A percentile compares a stretch with the other conserved stretches of the same genome.
These are phyloP conservation scores for Fukomys damarensis DNA, from an alignment of 2,113 vertebrate species.

Conservation along the genomic window DNA sequence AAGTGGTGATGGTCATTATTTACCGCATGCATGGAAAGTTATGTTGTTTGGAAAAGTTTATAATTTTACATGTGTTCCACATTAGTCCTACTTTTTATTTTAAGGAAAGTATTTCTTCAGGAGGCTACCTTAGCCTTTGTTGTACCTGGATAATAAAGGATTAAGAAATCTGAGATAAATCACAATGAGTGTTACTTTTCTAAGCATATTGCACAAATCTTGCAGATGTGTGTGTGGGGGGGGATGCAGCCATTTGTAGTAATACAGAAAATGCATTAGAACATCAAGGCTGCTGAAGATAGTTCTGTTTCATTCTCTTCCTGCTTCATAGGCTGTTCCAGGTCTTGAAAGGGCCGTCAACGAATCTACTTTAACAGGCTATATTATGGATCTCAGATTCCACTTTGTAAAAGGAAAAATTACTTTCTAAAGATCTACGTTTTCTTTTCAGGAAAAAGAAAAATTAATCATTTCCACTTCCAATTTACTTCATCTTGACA, in stretches of 20 bases:
- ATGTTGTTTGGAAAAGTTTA: slow-evolving; percentile 52
- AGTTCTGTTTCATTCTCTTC: slow-evolving; percentile 68
- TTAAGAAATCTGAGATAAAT: slow-evolving; percentile 73
- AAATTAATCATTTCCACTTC: slow-evolving; percentile 61
- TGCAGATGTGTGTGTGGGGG: slow-evolving; percentile 51
- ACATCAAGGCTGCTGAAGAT: slow-evolving; percentile 59
- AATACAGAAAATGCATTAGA: slow-evolving; percentile 59
- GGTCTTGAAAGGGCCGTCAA: slow-evolving; percentile 63
- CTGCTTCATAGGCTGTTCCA: slow-evolving; percentile 57
- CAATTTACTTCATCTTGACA: slow-evolving; percentile 66
- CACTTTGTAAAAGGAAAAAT: slow-evolving; percentile 63
- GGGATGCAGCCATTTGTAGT: slow-evolving; percentile 62
- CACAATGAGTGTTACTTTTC: slow-evolving; percentile 17
- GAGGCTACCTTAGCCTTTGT: slow-evolving; percentile 55
- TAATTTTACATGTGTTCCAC: slow-evolving; percentile 72
- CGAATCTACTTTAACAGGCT: slow-evolving; percentile 57
- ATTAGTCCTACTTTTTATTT: slow-evolving; percentile 72
- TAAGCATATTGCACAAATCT: slow-evolving; percentile 48
- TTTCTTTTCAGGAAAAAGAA: slow-evolving; percentile 67
- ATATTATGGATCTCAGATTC: neutral
- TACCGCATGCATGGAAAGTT: slow-evolving; percentile 32
- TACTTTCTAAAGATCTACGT: slow-evolving; percentile 62
- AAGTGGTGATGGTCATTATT: slow-evolving; percentile 61
- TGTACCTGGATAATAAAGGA: slow-evolving; percentile 43
- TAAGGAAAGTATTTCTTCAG: slow-evolving; percentile 72